phyloP scores from a whole-genome alignment of 2,113 vertebrate genomes.

The Athene cunicularia region DNA sequence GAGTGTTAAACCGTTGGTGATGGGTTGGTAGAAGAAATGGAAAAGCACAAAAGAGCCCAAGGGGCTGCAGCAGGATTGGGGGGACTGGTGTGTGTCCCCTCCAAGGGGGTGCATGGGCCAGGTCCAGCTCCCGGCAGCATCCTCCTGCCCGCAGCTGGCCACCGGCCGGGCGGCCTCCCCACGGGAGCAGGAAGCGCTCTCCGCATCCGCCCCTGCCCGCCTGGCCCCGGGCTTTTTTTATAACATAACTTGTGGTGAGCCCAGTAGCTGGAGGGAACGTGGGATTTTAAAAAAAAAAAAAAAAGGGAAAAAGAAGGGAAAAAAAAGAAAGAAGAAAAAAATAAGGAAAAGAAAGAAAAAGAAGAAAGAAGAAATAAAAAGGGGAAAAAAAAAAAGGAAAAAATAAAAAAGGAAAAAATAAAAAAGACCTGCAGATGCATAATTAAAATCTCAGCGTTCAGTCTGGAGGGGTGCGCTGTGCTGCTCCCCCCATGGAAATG shows the following conservation, averaged over 20 bases:
- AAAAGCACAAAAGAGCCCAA: not conserved
- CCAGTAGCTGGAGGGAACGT: slow-evolving; percentile 29
- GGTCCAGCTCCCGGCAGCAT: not conserved
- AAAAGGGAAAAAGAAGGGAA: not conserved
- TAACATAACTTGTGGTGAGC: slow-evolving; percentile 60
- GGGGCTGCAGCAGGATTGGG: fast-evolving
- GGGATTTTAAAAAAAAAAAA: not conserved
- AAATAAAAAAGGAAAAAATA: fast-evolving
- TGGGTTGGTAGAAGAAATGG: fast-evolving
- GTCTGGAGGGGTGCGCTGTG: not conserved
- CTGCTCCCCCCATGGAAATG: fast-evolving
- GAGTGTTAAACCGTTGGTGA: fast-evolving
- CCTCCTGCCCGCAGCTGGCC: not conserved
- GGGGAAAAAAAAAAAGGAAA: not conserved
- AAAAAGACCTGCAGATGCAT: not conserved
- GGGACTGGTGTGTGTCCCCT: not conserved
- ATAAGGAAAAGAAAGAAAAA: not conserved
- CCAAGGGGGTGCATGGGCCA: not conserved
- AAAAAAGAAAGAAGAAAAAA: not conserved
- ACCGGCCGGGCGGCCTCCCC: not conserved
- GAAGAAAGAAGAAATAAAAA: not conserved
- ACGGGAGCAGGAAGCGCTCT: slow-evolving; percentile 39
- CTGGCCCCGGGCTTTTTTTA: slow-evolving; percentile 35
- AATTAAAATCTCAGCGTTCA: slow-evolving; percentile 25
- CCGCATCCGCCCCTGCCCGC: slow-evolving; percentile 59